Percentiles rank a stretch among this genome's conserved stretches.
phyloP scores from a whole-genome alignment of 2,888 invertebrate genomes.

The Latrodectus elegans region DNA sequence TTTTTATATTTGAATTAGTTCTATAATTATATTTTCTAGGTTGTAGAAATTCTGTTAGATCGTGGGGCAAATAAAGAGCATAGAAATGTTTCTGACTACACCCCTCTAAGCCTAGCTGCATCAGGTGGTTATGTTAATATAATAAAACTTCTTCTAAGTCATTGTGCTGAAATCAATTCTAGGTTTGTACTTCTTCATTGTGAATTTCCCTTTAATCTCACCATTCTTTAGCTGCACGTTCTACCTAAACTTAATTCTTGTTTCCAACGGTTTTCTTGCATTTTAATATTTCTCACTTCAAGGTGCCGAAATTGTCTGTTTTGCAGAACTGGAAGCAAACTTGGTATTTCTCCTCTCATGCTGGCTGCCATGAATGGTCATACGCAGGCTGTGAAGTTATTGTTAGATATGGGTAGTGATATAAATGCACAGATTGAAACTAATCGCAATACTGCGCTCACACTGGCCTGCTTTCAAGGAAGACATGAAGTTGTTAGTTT shows the following conservation, averaged over 20 bases:
- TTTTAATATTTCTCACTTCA: slow-evolving; percentile 58
- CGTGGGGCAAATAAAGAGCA: slow-evolving; percentile 97
- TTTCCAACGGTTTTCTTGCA: slow-evolving; percentile 32
- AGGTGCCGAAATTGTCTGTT: slow-evolving; percentile 64
- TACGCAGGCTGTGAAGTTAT: slow-evolving; percentile 92
- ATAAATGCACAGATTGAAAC: slow-evolving; percentile 99
- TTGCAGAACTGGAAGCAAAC: slow-evolving; percentile 90
- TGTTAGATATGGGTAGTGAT: slow-evolving; percentile 98
- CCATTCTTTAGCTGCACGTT: not conserved
- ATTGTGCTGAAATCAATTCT: slow-evolving; percentile 99
- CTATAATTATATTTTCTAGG: slow-evolving; percentile 74
- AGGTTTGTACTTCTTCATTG: slow-evolving; percentile 72
- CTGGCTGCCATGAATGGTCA: slow-evolving; percentile 99
- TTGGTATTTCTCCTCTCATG: slow-evolving; percentile 99
- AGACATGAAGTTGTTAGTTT: slow-evolving; percentile 98
- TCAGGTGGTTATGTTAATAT: slow-evolving; percentile 99
- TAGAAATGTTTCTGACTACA: slow-evolving; percentile 98
- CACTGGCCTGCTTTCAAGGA: slow-evolving; percentile 99
- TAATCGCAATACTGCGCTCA: slow-evolving; percentile 97
- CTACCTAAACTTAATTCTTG: not conserved
- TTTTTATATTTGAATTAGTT: too few species aligned
- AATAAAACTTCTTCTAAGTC: slow-evolving; percentile 91
- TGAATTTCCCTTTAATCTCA: not conserved
- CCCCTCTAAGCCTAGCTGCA: slow-evolving; percentile 97
- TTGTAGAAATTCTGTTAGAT: slow-evolving; percentile 91